Evolutionary conservation across 2,888 invertebrate species (phyloP), one percentile per base, ranked within the genome.

Genomic region (Dasysyrphus tricinctus): DNA sequence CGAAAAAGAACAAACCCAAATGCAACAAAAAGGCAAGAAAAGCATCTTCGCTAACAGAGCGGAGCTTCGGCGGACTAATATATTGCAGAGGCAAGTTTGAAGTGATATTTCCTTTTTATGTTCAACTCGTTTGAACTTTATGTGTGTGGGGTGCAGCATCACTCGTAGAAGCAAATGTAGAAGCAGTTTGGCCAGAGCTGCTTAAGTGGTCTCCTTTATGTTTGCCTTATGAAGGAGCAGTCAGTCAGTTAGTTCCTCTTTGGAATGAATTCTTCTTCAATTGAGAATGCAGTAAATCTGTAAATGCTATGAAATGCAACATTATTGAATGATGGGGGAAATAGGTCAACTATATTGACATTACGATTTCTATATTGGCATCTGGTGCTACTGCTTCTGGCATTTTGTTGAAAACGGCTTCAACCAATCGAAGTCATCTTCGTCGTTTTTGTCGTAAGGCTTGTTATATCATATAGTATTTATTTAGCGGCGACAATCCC

Each of bases 321-420:
- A 77, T 85, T 78, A 74, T 82, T 63, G 78, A 69, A 72, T 32
- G 65, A 78, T 65, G 78, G 49, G 49, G 44, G 82, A 86, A 86
- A 76, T 86, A 82, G 86, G 86, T 86, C 86, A 86, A 86, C 74
- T 82, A 42, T 70, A 79, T 86, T 86, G 86, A 82, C 86, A 82
- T 86, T 82, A 75, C 34, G 56, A 78, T 73, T 61, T 57, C 72
- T 44, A 67, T 42, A 67, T 72, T 72, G 82, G 49, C 75, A 79
- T 77, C 70, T 80, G 76, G 51, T 79, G 57, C 44, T 37, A 16
- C 49, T 34, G 47, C 47, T 11, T 49, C 69, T 77, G 67, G 51
- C 67, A 73, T 78, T 61, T 69, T 63, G 19, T 34, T 24, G 16
- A 47, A 39, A 75, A 54, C 65, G 73, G 49, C 80, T 59, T 42